phyloP scores from a whole-genome alignment of 2,113 vertebrate genomes.

The Phyllostomus discolor region DNA sequence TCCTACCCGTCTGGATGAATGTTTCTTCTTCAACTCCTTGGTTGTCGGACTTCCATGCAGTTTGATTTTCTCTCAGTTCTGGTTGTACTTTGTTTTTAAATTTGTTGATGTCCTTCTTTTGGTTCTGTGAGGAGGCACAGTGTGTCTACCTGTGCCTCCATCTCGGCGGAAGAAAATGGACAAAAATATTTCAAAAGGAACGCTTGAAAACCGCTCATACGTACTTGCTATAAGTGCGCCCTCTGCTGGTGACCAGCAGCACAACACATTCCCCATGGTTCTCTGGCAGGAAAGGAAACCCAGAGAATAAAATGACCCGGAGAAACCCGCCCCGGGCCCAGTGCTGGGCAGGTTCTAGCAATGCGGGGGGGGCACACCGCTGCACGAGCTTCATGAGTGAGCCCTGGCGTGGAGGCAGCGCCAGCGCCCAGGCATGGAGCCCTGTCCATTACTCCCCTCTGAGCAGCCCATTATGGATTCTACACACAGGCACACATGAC shows the following conservation, averaged over 20 bases:
- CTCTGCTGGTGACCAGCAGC: not conserved
- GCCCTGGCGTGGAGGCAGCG: not conserved
- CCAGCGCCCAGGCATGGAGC: not conserved
- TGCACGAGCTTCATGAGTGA: no score
- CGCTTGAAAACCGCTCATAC: fast-evolving
- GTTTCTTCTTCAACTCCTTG: no score
- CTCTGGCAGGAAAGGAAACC: not conserved
- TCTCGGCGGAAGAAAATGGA: not conserved
- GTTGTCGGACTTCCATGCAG: no score
- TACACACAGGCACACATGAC: not conserved
- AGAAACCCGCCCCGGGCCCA: fast-evolving
- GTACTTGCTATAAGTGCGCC: not conserved
- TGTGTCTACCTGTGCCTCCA: no score
- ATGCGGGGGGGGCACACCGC: fast-evolving
- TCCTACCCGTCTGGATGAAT: no score
- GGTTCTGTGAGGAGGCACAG: no score
- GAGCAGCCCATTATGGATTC: fast-evolving
- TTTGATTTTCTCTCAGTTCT: no score
- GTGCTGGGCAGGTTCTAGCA: fast-evolving
- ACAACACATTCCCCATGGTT: not conserved
- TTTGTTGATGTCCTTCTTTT: no score
- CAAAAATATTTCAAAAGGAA: not conserved
- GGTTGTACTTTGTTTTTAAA: no score
- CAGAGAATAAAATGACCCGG: fast-evolving
- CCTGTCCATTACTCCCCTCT: not conserved